Evolutionary conservation across 2,888 invertebrate genomes (phyloP).

Genomic region (Cremastobaeus sp.): DNA sequence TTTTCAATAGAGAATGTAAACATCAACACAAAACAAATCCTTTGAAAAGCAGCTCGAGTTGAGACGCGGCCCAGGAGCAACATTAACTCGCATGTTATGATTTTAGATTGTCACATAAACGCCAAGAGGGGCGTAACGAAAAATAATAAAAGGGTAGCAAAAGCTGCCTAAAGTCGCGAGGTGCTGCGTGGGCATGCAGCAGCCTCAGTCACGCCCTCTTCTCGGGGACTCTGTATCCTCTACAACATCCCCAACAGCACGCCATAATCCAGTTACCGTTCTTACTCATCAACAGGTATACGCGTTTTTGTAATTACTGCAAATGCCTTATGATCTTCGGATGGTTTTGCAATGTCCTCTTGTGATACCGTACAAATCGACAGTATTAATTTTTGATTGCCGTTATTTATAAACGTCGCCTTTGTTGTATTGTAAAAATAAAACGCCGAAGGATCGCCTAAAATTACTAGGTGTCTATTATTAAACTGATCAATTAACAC

Average conservation of each 20-base stretch:
- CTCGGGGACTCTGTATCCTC: constrained; percentile 79
- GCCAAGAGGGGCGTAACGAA: constrained; percentile 56
- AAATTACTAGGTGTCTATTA: too few species aligned
- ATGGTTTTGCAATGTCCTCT: background rate
- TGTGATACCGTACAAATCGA: too few species aligned
- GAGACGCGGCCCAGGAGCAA: too few species aligned
- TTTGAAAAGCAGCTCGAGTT: background rate
- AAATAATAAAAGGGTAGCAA: constrained; percentile 75
- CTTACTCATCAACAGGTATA: constrained; percentile 77
- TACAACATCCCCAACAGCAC: constrained; percentile 77
- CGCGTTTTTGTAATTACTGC: too few species aligned
- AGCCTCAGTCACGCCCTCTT: constrained; percentile 79
- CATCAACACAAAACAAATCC: background rate
- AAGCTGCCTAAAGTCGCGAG: constrained; percentile 78
- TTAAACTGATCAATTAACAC: too few species aligned
- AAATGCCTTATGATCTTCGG: too few species aligned
- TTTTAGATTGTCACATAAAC: constrained; percentile 54
- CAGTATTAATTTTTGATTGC: too few species aligned
- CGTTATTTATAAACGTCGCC: too few species aligned
- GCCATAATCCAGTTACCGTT: constrained; percentile 76
- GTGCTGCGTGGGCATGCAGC: constrained; percentile 79
- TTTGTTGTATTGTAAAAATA: too few species aligned
- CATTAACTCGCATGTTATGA: too few species aligned
- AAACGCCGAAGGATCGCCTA: too few species aligned
- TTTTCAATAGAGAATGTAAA: constrained; percentile 14